Evolutionary conservation across 2,797 vertebrate species (phyloP).

Genomic region (Onychomys torridus): DNA sequence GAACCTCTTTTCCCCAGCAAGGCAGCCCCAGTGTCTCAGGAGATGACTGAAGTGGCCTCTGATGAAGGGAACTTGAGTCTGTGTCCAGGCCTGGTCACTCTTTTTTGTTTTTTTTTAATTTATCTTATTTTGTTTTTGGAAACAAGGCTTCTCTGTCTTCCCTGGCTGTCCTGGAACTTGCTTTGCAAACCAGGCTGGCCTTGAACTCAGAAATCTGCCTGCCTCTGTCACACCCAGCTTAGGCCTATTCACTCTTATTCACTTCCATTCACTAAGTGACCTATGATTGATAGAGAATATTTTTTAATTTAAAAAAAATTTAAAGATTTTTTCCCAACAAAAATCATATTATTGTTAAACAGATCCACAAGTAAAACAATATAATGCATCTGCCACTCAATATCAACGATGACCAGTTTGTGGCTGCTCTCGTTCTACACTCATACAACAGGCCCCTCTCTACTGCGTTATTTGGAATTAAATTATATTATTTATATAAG

Average conservation of each 20-base stretch:
- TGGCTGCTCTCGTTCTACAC: fast-evolving
- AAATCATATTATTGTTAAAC: neutral
- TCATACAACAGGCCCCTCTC: neutral
- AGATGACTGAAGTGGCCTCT: neutral
- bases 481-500: neutral
- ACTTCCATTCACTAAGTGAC: neutral
- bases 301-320: neutral
- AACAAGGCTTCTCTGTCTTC: neutral
- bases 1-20: neutral
- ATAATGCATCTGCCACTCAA: neutral
- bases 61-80: neutral
- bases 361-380: fast-evolving
- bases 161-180: neutral
- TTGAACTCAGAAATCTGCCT: neutral
- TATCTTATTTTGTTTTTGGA: too few relatives aligned
- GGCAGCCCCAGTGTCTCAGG: neutral
- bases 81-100: neutral
- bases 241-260: neutral
- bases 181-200: neutral
- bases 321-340: neutral
- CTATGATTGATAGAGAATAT: neutral
- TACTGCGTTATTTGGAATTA: neutral
- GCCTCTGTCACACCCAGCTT: neutral
- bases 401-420: fast-evolving
- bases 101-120: neutral